Conservation (phyloP, 1,140 invertebrate genomes). For the Lucilia sericata region DNA sequence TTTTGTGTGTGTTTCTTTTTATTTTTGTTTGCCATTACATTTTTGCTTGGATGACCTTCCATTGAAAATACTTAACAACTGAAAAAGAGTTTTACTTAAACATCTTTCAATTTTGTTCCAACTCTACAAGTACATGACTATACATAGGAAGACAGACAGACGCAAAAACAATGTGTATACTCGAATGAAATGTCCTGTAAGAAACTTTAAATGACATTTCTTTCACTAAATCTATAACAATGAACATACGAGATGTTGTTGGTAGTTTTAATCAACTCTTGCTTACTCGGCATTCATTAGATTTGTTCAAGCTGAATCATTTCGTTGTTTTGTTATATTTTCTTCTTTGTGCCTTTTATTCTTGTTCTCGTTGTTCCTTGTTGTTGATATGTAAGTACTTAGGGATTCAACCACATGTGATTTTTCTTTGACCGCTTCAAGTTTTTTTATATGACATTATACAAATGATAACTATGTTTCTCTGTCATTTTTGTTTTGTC, state of each 20-base stretch:
- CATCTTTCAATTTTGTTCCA: background rate
- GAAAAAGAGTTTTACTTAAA: background rate
- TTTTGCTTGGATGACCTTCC: slow-evolving; percentile 44
- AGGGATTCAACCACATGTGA: background rate
- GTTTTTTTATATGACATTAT: background rate
- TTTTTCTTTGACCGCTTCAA: slow-evolving; percentile 6
- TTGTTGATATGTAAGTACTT: background rate
- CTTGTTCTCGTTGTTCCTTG: background rate
- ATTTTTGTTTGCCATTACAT: slow-evolving; percentile 34
- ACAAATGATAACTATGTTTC: background rate
- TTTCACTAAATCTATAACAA: background rate
- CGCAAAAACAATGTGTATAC: background rate
- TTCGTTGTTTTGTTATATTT: background rate
- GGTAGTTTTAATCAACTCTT: slow-evolving; percentile 31
- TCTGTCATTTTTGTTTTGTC: background rate
- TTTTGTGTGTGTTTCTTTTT: background rate
- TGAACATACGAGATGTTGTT: background rate
- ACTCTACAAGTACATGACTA: background rate
- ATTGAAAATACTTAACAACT: slow-evolving; percentile 36
- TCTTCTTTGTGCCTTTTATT: background rate
- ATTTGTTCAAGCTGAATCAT: slow-evolving; percentile 38
- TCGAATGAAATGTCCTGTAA: background rate
- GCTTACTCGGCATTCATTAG: background rate
- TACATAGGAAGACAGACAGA: no score
- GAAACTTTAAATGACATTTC: background rate